Percentiles rank a stretch among this genome's conserved stretches.
These are phyloP conservation scores for Gobius niger DNA, from an alignment of 2,113 vertebrate species.

Conservation along the genomic window DNA sequence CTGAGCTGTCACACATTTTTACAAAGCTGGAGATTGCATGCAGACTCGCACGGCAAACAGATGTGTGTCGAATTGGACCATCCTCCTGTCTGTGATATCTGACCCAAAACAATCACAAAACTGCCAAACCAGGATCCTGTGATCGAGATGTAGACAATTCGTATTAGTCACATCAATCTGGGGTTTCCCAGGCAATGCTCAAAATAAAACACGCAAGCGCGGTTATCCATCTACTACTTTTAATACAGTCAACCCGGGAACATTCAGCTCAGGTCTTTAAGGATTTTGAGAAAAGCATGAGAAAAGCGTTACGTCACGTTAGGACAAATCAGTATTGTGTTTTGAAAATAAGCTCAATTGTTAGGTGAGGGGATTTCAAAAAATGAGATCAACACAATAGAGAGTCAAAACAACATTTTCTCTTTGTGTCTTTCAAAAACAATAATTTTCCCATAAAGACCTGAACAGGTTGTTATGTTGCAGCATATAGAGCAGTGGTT, in stretches of 20 bases:
- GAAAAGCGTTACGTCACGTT: background rate
- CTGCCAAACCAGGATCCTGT: slow-evolving; percentile 19
- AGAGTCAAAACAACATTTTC: too few relatives aligned
- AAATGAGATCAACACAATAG: too few relatives aligned
- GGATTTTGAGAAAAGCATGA: background rate
- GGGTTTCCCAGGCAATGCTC: slow-evolving; percentile 1
- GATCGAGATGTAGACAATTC: slow-evolving; percentile 10
- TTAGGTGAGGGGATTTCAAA: too few relatives aligned
- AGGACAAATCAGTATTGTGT: background rate
- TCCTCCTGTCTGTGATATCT: slow-evolving; percentile 18
- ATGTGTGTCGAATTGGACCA: slow-evolving; percentile 46
- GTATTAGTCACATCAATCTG: slow-evolving; percentile 12
- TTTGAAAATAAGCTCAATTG: too few relatives aligned
- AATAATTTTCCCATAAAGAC: too few relatives aligned
- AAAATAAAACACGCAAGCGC: background rate
- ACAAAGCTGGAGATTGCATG: slow-evolving; percentile 30
- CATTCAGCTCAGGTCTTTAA: background rate
- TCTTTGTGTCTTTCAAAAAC: too few relatives aligned
- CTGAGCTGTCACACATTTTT: slow-evolving; percentile 37
- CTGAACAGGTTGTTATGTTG: too few relatives aligned
- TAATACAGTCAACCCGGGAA: background rate
- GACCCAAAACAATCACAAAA: slow-evolving; percentile 26
- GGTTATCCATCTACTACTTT: background rate
- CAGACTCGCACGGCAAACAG: slow-evolving; percentile 47
- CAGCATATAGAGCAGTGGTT: too few relatives aligned